Conservation (phyloP, 2,113 vertebrate species). For the Pterocles orientalis region DNA sequence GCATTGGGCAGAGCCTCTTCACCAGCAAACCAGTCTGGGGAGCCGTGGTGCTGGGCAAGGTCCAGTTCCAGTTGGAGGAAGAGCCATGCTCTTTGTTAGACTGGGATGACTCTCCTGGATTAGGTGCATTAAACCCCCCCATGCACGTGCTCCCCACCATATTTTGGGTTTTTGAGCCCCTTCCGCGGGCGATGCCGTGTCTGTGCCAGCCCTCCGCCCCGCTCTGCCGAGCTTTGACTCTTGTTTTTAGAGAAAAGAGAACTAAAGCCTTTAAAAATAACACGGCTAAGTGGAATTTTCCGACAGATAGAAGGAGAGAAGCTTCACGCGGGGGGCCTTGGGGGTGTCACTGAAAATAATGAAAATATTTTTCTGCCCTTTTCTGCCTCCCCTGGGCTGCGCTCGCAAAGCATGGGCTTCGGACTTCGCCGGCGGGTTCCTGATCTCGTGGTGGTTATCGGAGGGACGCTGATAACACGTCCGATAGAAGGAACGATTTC, state of each 20-base stretch:
- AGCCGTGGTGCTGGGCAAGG: not conserved
- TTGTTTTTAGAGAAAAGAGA: conserved; percentile 30
- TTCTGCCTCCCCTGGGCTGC: not conserved
- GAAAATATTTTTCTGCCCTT: conserved; percentile 2
- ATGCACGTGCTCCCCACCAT: accelerated
- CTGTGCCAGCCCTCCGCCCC: not conserved
- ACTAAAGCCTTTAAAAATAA: conserved; percentile 33
- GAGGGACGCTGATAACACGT: not conserved
- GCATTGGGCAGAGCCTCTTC: not conserved
- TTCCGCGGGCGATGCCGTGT: not conserved
- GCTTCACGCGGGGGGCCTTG: not conserved
- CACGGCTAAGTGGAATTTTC: conserved; percentile 9
- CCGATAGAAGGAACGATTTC: not conserved
- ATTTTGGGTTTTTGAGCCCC: not conserved
- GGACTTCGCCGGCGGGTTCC: not conserved
- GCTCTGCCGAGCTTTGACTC: not conserved
- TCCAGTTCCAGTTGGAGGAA: not conserved
- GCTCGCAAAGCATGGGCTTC: not conserved
- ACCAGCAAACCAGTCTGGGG: not conserved
- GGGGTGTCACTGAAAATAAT: not conserved
- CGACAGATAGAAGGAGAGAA: not conserved
- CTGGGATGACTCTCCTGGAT: not conserved
- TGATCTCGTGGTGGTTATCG: not conserved
- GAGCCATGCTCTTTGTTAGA: not conserved
- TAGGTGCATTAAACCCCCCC: not conserved